phyloP scores from a whole-genome alignment of 2,888 invertebrate genomes.

The Asteroscopus sphinx region DNA sequence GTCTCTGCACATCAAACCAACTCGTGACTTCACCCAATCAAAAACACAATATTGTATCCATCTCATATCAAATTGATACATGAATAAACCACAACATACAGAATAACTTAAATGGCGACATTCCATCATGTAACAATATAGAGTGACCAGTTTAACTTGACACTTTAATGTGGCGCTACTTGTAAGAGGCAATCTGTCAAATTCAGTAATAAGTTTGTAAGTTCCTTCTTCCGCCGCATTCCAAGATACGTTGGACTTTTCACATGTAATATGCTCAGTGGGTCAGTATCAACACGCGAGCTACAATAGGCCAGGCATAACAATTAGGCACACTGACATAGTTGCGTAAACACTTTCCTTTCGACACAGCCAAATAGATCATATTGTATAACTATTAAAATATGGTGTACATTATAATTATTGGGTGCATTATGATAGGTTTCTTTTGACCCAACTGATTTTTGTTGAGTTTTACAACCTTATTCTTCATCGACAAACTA shows the following conservation, averaged over 20 bases:
- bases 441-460: conserved; percentile 17
- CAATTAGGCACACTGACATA: conserved; percentile 56
- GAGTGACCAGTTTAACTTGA: background rate
- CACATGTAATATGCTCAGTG: conserved; percentile 34
- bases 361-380: conserved; percentile 49
- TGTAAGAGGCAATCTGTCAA: background rate
- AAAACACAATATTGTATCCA: conserved; percentile 21
- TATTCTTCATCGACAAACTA: no score
- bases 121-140: conserved; percentile 30
- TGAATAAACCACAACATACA: conserved; percentile 28
- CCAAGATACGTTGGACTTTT: conserved; percentile 1
- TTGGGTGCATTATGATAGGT: conserved; percentile 4
- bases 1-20: conserved; percentile 1
- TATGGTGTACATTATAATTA: conserved; percentile 32
- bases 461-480: no score
- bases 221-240: conserved; percentile 7
- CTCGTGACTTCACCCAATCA: conserved; percentile 15
- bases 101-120: conserved; percentile 32
- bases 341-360: conserved; percentile 64
- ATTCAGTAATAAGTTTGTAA: background rate
- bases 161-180: background rate
- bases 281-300: conserved; percentile 63
- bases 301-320: conserved; percentile 56
- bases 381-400: conserved; percentile 52
- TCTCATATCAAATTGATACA: conserved; percentile 14